These are phyloP conservation scores for Cephus sareptanus DNA, from an alignment of 2,888 invertebrate species.

Conservation along the genomic window DNA sequence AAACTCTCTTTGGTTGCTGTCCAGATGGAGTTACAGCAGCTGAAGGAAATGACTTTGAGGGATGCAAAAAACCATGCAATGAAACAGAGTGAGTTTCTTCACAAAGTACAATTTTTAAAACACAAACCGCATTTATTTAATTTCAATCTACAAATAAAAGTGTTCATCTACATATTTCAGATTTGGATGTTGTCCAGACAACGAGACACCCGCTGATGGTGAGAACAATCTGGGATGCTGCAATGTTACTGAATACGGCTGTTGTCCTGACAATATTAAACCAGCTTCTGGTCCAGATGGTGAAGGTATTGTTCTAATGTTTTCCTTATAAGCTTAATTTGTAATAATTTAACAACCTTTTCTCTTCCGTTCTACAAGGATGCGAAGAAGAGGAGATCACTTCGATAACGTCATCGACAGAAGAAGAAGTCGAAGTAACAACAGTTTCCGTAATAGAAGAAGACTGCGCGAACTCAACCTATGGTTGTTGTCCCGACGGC, in stretches of 20 bases:
- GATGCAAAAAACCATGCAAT: constrained; percentile 78
- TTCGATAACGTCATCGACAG: constrained; percentile 32
- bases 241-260: constrained; percentile 70
- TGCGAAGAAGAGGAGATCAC: constrained; percentile 46
- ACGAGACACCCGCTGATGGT: constrained; percentile 64
- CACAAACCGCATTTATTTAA: constrained; percentile 12
- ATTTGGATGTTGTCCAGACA: constrained; percentile 70
- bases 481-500: constrained; percentile 84
- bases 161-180: constrained; percentile 39
- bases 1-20: constrained; percentile 89
- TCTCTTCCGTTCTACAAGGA: constrained; percentile 30
- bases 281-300: constrained; percentile 74
- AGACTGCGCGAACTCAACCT: constrained; percentile 69
- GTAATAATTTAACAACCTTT: constrained; percentile 1
- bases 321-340: neutral
- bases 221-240: constrained; percentile 64
- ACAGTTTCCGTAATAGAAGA: constrained; percentile 40
- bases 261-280: constrained; percentile 78
- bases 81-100: constrained; percentile 68
- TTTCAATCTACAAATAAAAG: constrained; percentile 16
- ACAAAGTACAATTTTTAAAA: constrained; percentile 1
- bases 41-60: constrained; percentile 84
- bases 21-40: constrained; percentile 81
- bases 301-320: constrained; percentile 57
- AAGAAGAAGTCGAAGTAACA: constrained; percentile 44